Evolutionary conservation across 1,140 invertebrate species (phyloP), one percentile per base, ranked within the genome.

Genomic region (Drosophila bocqueti): DNA sequence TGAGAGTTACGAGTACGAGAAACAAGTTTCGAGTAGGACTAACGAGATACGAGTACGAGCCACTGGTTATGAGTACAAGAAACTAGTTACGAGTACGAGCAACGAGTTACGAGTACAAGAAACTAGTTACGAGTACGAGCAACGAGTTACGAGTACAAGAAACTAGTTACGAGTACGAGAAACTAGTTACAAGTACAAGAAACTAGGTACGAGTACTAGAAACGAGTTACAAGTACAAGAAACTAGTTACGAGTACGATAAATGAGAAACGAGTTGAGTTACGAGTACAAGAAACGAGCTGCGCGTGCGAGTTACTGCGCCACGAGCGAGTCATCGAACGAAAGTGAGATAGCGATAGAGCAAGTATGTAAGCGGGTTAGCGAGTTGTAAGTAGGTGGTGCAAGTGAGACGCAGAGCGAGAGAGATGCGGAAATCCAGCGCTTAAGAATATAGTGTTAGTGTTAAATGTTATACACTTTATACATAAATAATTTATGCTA

Each of bases 381-480:
- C 46, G 46, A 15, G 47, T 26, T 26, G 15, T 52, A 31, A 24
- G 29, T 21, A 59, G 26, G 24, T 10, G 49, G 67, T 59, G 55
- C 43, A 60, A 43, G 34, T 38, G 67, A 54, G 63, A 54, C 21
- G 24, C 47, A 72, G 64, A 57, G 34, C 29, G 45, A 73, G 50
- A 57, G 31, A 69, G 46, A 71, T 34, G 36, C n/a, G 38, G 34
- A 36, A 36, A 67, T 46, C 63, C 63, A 59, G 54, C 69, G 67
- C 55, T 61, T 73, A 45, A 73, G 69, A 73, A 61, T 73, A 57
- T 57, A 57, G 29, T 58, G 67, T 73, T 73, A 73, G 46, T 73
- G 69, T 73, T 73, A 73, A 73, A 73, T 73, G 67, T 73, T 73
- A 73, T 73, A 73, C 67, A 73, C 69, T 49, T 58, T 72, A 71